These are phyloP conservation scores for Xenopus tropicalis DNA, from an alignment of 2,113 vertebrate species.

Conservation along the genomic window UCB_Xtro_10.0 CM004445.2:37827001-37827500, in stretches of 20 bases:
- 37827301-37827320: background rate
- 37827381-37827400: constrained; percentile 7
- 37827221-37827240: background rate
- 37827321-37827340: background rate
- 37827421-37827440: no score
- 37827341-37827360: background rate
- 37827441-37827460: no score
- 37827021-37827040: constrained; percentile 7
- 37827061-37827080: background rate
- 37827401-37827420: no score
- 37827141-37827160: background rate
- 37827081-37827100: constrained; percentile 14
- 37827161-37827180: background rate
- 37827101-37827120: background rate
- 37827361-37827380: background rate
- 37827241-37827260: background rate
- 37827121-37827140: background rate
- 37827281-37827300: background rate
- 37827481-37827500: no score
- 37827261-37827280: background rate
- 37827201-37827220: constrained; percentile 15
- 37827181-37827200: background rate
- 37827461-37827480: no score
- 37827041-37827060: background rate
- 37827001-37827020: constrained; percentile 4